A percentile compares a stretch with the other conserved stretches of the same genome.
These are phyloP conservation scores for Neosilurus hyrtlii DNA, from an alignment of 2,797 vertebrate genomes.

Conservation along the genomic window DNA sequence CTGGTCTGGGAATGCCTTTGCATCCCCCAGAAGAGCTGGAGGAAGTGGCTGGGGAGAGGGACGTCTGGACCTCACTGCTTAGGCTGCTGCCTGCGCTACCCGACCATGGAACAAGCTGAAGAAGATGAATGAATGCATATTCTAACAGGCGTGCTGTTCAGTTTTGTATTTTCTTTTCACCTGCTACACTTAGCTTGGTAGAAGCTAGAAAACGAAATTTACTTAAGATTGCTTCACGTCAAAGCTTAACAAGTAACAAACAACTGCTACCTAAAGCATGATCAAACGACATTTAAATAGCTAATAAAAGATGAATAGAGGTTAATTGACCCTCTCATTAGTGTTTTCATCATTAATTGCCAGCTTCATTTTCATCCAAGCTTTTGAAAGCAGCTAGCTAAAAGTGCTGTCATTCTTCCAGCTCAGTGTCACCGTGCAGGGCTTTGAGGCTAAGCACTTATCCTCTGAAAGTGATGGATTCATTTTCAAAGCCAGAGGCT, in stretches of 20 bases:
- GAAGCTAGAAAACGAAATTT: background rate
- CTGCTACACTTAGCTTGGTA: conserved; percentile 15
- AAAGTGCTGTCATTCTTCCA: conserved; percentile 44
- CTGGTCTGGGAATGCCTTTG: too few species aligned
- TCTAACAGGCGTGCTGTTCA: background rate
- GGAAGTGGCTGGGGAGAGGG: too few species aligned
- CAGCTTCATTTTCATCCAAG: conserved; percentile 33
- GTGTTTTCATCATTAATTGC: conserved; percentile 44
- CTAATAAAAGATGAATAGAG: conserved; percentile 43
- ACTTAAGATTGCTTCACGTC: background rate
- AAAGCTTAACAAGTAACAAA: conserved; percentile 33
- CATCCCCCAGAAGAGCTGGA: too few species aligned
- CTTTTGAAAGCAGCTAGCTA: conserved; percentile 15
- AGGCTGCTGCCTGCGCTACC: too few species aligned
- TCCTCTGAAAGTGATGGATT: conserved; percentile 62
- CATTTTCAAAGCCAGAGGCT: conserved; percentile 60
- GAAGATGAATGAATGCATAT: background rate
- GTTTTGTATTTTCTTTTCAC: background rate
- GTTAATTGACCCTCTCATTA: conserved; percentile 47
- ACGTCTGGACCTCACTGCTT: too few species aligned
- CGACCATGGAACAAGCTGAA: too few species aligned
- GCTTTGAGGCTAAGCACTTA: conserved; percentile 57
- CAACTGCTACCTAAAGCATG: background rate
- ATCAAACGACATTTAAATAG: conserved; percentile 26
- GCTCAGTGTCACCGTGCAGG: conserved; percentile 46